Percentiles rank a stretch among this genome's conserved stretches.
Conservation (phyloP, 35 echinoderm and acorn worm species). For the Anneissia japonica region DNA sequence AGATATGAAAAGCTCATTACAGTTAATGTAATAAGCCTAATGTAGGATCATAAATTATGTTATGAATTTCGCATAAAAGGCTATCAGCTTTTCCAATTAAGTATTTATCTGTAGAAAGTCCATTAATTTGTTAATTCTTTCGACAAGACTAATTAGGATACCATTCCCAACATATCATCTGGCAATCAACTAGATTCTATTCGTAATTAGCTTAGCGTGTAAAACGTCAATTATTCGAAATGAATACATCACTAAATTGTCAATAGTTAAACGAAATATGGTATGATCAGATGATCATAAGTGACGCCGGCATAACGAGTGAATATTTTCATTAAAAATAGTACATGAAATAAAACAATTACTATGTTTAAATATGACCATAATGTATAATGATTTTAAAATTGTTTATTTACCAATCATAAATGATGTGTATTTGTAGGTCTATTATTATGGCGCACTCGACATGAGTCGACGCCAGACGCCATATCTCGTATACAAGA, state of each 20-base stretch:
- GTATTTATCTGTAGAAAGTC: not conserved
- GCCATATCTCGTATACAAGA: no score
- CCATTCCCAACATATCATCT: not conserved
- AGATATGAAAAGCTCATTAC: no score
- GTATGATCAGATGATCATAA: no score
- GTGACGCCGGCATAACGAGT: no score
- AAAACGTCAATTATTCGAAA: not conserved
- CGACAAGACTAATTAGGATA: not conserved
- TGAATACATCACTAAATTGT: not conserved
- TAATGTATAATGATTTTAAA: no score
- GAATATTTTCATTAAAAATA: no score
- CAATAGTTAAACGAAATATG: not conserved
- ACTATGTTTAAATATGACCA: no score
- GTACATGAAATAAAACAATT: no score
- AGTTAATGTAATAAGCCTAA: not conserved
- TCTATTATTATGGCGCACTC: no score
- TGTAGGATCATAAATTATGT: not conserved
- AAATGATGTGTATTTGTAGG: no score
- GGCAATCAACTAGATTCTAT: not conserved
- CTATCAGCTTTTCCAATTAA: not conserved
- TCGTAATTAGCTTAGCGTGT: not conserved
- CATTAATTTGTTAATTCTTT: not conserved
- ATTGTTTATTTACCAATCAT: no score
- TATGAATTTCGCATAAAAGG: not conserved
- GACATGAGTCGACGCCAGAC: no score